A percentile compares a stretch with the other conserved stretches of the same genome.
phyloP scores from a whole-genome alignment of 2,113 vertebrate genomes.

The Cacatua alba region DNA sequence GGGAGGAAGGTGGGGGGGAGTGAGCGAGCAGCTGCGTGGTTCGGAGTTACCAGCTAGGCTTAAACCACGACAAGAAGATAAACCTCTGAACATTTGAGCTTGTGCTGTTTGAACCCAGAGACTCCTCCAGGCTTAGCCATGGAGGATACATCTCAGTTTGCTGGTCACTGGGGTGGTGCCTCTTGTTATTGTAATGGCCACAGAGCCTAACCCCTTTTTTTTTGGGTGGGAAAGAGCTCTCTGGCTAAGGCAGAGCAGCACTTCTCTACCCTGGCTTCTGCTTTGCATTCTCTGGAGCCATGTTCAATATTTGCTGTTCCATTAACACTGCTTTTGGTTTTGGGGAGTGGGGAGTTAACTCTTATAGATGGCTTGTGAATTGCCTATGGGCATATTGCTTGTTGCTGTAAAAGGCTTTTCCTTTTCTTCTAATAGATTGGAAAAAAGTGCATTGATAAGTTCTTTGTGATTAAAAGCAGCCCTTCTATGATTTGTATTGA shows the following conservation, averaged over 20 bases:
- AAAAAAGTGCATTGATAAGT: background rate
- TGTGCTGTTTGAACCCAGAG: background rate
- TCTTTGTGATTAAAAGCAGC: slow-evolving; percentile 10
- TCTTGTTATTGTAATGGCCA: background rate
- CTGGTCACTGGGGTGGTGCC: accelerated
- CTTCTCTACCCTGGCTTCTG: background rate
- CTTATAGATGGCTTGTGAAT: background rate
- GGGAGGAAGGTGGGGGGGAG: no score
- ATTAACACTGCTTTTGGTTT: accelerated
- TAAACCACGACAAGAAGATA: no score
- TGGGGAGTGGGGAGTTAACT: background rate
- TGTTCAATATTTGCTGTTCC: background rate
- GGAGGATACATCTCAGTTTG: accelerated
- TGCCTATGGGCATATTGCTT: background rate
- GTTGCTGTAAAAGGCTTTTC: background rate
- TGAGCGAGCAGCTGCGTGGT: no score
- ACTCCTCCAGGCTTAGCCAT: background rate
- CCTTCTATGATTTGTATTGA: background rate
- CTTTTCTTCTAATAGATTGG: background rate
- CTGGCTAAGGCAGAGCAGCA: background rate
- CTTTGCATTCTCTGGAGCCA: background rate
- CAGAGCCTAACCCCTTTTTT: no score
- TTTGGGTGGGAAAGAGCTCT: background rate
- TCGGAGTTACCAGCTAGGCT: no score
- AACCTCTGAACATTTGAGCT: accelerated